Evolutionary conservation across 2,113 vertebrate genomes (phyloP).

Genomic region (Cyanistes caeruleus): DNA sequence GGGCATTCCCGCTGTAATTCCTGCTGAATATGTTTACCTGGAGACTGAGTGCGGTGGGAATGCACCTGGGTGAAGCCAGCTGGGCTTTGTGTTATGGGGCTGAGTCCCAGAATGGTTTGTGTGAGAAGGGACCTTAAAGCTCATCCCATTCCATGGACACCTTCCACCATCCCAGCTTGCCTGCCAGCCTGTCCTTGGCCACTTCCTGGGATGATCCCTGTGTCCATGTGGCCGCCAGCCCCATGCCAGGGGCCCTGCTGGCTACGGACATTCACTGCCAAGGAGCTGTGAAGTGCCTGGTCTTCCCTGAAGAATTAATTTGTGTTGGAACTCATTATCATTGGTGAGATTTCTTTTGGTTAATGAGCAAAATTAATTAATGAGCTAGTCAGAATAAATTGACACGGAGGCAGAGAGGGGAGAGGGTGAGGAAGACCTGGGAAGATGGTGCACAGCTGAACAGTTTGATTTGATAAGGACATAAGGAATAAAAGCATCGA

Average conservation of each 20-base stretch:
- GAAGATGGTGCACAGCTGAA: background rate
- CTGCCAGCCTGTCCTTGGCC: background rate
- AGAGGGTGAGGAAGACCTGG: background rate
- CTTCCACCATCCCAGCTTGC: background rate
- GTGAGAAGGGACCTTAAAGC: background rate
- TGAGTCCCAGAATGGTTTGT: background rate
- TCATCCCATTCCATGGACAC: background rate
- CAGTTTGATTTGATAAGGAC: background rate
- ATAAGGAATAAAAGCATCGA: background rate
- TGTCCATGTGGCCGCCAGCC: background rate
- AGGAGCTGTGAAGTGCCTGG: background rate
- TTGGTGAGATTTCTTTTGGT: background rate
- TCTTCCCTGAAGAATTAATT: background rate
- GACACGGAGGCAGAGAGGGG: background rate
- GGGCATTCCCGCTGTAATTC: background rate
- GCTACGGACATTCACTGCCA: fast-evolving
- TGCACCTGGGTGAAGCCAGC: fast-evolving
- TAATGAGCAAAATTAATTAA: conserved; percentile 45
- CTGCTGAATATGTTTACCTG: background rate
- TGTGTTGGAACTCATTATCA: background rate
- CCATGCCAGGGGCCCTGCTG: background rate
- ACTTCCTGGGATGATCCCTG: background rate
- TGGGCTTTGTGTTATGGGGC: fast-evolving
- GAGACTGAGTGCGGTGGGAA: background rate
- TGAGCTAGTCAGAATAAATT: background rate